These are phyloP conservation scores for Gerris lacustris DNA, from an alignment of 2,888 invertebrate species.

Conservation along the genomic window DNA sequence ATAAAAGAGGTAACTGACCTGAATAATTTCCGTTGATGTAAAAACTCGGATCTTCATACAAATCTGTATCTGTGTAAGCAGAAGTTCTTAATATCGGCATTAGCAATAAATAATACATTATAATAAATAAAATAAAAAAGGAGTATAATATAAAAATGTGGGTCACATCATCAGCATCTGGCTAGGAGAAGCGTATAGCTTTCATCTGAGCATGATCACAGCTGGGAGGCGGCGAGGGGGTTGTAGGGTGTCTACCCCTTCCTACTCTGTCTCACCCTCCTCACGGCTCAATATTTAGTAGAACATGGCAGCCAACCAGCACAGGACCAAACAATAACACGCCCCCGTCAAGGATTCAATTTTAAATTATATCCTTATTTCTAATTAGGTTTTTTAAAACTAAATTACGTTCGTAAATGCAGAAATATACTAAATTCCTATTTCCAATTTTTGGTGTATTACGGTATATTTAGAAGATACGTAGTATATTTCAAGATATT, in stretches of 20 bases:
- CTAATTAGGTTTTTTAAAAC: too few species aligned
- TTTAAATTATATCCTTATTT: too few species aligned
- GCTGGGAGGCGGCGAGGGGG: background rate
- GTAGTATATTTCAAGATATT: too few species aligned
- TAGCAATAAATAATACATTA: background rate
- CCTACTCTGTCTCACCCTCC: background rate
- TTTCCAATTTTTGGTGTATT: too few species aligned
- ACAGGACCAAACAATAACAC: too few species aligned
- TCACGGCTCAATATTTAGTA: background rate
- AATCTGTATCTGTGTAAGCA: background rate
- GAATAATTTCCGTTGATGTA: background rate
- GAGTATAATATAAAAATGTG: background rate
- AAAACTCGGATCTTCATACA: background rate
- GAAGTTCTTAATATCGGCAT: background rate
- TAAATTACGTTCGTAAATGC: too few species aligned
- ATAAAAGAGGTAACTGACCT: background rate
- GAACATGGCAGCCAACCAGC: background rate
- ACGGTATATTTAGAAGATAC: too few species aligned
- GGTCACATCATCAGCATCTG: background rate
- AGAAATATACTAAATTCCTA: too few species aligned
- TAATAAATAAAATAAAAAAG: constrained; percentile 1
- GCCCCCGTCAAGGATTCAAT: too few species aligned
- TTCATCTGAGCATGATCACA: background rate
- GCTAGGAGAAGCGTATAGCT: background rate
- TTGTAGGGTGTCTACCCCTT: background rate